These are phyloP conservation scores for Carassius gibelio DNA, from an alignment of 2,113 vertebrate genomes.

Conservation along the genomic window DNA sequence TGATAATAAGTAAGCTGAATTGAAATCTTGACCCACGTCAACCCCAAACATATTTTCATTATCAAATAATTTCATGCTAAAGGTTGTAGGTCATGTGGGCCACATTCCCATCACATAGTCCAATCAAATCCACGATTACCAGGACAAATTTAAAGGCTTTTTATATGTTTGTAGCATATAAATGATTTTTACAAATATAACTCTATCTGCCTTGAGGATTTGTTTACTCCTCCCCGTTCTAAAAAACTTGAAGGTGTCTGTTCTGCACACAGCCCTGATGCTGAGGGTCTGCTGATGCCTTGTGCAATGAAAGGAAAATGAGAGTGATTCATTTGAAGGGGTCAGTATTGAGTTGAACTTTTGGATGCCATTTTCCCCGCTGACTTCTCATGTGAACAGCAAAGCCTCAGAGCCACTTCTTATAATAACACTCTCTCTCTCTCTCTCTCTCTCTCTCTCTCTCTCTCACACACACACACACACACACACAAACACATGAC, in stretches of 20 bases:
- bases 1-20: background rate
- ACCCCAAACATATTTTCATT: background rate
- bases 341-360: conserved; percentile 54
- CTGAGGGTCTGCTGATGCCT: conserved; percentile 27
- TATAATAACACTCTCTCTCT: background rate
- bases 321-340: conserved; percentile 48
- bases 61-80: background rate
- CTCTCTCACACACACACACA: conserved; percentile 8
- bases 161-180: too few relatives aligned
- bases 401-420: conserved; percentile 4
- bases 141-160: background rate
- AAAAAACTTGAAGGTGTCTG: conserved; percentile 5
- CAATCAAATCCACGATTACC: background rate
- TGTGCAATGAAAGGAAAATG: conserved; percentile 22
- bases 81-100: background rate
- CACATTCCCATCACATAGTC: background rate
- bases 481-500: conserved; percentile 14
- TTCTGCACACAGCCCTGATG: conserved; percentile 2
- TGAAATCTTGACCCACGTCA: background rate
- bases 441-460: too few relatives aligned
- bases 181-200: background rate
- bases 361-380: conserved; percentile 33
- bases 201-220: background rate
- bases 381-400: conserved; percentile 31
- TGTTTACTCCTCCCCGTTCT: background rate